Evolutionary conservation across 2,888 invertebrate species (phyloP).

Genomic region (Chirona hameri): DNA sequence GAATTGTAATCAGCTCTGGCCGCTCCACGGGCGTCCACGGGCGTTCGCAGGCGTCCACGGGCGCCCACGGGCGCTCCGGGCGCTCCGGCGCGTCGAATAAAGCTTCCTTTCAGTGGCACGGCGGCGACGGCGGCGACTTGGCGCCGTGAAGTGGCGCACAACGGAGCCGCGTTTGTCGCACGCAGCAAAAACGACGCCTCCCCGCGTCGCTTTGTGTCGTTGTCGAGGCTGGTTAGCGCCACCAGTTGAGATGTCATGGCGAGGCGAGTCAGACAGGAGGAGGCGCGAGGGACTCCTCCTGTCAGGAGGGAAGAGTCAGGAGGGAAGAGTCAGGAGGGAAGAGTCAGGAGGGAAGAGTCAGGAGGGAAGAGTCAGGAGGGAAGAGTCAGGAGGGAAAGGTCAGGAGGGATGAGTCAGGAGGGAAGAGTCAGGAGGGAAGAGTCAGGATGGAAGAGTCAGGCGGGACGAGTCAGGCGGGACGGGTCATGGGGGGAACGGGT

Average conservation of each 20-base stretch:
- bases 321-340: too few species aligned
- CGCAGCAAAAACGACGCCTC: background rate
- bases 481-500: too few species aligned
- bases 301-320: too few species aligned
- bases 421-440: too few species aligned
- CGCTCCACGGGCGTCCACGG: background rate
- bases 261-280: too few species aligned
- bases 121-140: conserved; percentile 1
- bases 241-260: background rate
- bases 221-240: background rate
- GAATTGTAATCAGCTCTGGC: background rate
- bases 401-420: too few species aligned
- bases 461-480: too few species aligned
- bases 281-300: too few species aligned
- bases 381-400: too few species aligned
- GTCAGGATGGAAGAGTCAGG: too few species aligned
- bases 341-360: too few species aligned
- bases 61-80: background rate
- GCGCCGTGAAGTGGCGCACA: conserved; percentile 29
- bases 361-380: too few species aligned
- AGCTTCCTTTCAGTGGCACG: conserved; percentile 3
- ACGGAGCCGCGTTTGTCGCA: background rate
- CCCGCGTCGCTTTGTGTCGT: background rate
- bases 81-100: background rate
- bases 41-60: background rate